Base-by-base conservation (phyloP, 2,797 vertebrate genomes). In the Apogon talboti region DNA sequence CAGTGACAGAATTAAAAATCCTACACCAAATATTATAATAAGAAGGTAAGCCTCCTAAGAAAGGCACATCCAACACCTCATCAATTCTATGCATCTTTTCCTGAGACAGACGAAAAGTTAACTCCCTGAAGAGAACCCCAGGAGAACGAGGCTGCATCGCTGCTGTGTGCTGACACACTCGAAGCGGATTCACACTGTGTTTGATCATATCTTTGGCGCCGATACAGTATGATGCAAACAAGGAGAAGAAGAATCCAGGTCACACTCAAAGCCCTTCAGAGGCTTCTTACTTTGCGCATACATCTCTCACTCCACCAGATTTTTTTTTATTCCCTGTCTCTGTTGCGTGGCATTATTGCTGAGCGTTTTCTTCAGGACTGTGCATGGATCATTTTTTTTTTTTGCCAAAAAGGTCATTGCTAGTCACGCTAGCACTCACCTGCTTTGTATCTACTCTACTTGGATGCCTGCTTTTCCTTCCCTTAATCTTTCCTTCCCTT, bases 241-340 rank as follows among this genome's bases (percentile, higher is more conserved):
- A 73, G 59, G 43, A 72, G 66, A 52, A 81, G 74, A 76, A 67
- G 76, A 91, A 92, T 86, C 78, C 89, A 87, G 91, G 91, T 88
- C 85, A 90, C 2, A 53, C 65, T 81, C 73, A 79, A 68, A 89
- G 49, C 75, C 56, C 75, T 72, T 76, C 54, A 58, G 72, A 83
- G 76, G 77, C 64, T 78, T 85, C 40, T 60, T 53, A 63, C 77
- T 86, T 73, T 71, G 55, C 77, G 78, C 69, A 56, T 55, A 72
- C 61, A 67, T 68, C 74, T 48, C 72, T 77, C 77, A 60, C 85
- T 74, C 46, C 19, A 45, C 53, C 55, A 76, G 61, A 66, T 42
- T 52, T 67, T 42, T 52, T 67, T 60, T 67, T 53, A 71, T 58
- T 63, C 62, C 53, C 38, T 52, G 40, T 74, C 58, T 62, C 47